A percentile compares a stretch with the other conserved stretches of the same genome.
phyloP scores from a whole-genome alignment of 2,888 invertebrate species.

The Panzeria rudis region DNA sequence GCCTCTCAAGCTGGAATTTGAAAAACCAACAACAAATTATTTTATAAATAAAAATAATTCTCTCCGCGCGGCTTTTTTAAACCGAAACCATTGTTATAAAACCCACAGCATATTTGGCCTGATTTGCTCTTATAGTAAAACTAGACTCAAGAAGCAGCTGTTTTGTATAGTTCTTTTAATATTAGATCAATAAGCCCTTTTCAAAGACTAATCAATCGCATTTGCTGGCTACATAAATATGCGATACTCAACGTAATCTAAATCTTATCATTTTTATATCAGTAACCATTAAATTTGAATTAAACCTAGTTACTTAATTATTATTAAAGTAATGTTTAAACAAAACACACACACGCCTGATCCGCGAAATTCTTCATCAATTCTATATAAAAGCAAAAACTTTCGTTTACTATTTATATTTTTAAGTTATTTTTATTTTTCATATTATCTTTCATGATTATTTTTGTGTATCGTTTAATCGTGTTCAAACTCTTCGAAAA shows the following conservation, averaged over 20 bases:
- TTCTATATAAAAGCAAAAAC: slow-evolving; percentile 11
- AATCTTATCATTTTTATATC: not conserved
- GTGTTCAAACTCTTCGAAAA: slow-evolving; percentile 1
- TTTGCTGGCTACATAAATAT: slow-evolving; percentile 80
- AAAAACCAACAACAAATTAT: slow-evolving; percentile 10
- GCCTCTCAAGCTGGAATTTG: slow-evolving; percentile 8
- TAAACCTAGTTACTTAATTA: slow-evolving; percentile 51
- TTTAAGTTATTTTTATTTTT: slow-evolving; percentile 64
- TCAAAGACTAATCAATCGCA: slow-evolving; percentile 75
- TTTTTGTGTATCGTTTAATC: slow-evolving; percentile 16
- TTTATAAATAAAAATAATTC: not conserved
- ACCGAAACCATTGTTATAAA: slow-evolving; percentile 13
- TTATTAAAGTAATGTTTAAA: slow-evolving; percentile 28
- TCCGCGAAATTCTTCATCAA: slow-evolving; percentile 1
- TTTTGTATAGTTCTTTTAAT: slow-evolving; percentile 36
- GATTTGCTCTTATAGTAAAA: slow-evolving; percentile 56
- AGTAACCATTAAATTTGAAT: not conserved
- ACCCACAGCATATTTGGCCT: slow-evolving; percentile 53
- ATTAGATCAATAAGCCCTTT: not conserved
- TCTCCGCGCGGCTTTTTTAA: slow-evolving; percentile 36
- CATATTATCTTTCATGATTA: slow-evolving; percentile 40
- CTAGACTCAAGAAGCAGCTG: slow-evolving; percentile 36
- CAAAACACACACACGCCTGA: slow-evolving; percentile 11
- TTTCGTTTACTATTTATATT: slow-evolving; percentile 54
- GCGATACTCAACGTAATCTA: slow-evolving; percentile 73